Percentiles rank a stretch among this genome's conserved stretches.
phyloP scores from a whole-genome alignment of 2,113 vertebrate species.

The Octodon degus region DNA sequence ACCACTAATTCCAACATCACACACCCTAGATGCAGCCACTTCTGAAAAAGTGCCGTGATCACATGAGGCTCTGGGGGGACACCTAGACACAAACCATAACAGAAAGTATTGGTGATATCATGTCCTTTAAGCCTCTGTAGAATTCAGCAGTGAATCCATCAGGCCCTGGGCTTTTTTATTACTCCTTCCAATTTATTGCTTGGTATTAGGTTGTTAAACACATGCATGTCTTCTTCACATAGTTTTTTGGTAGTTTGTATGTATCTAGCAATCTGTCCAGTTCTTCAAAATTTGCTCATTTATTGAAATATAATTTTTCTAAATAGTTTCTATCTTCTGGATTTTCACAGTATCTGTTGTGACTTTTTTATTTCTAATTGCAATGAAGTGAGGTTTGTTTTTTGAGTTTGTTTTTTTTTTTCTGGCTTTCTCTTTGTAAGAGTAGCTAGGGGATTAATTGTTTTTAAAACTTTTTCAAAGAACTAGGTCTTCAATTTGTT shows the following conservation, averaged over 20 bases:
- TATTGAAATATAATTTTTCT: not conserved
- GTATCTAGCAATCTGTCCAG: not conserved
- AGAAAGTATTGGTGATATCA: too few species aligned
- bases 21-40: too few species aligned
- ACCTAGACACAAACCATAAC: too few species aligned
- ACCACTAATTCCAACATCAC: too few species aligned
- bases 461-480: not conserved
- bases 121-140: too few species aligned
- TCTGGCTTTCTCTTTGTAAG: not conserved
- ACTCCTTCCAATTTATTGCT: not conserved
- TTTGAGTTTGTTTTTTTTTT: too few species aligned
- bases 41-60: too few species aligned
- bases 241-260: not conserved
- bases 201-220: not conserved
- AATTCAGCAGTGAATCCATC: too few species aligned
- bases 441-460: not conserved
- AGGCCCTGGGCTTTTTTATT: not conserved
- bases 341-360: not conserved
- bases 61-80: too few species aligned
- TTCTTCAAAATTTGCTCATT: not conserved
- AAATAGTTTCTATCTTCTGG: not conserved
- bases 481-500: not conserved
- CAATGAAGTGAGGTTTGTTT: too few species aligned
- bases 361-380: too few species aligned
- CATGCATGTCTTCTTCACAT: not conserved